Base-by-base conservation (phyloP, 1,140 invertebrate species). In the Pomacea maculata region DNA sequence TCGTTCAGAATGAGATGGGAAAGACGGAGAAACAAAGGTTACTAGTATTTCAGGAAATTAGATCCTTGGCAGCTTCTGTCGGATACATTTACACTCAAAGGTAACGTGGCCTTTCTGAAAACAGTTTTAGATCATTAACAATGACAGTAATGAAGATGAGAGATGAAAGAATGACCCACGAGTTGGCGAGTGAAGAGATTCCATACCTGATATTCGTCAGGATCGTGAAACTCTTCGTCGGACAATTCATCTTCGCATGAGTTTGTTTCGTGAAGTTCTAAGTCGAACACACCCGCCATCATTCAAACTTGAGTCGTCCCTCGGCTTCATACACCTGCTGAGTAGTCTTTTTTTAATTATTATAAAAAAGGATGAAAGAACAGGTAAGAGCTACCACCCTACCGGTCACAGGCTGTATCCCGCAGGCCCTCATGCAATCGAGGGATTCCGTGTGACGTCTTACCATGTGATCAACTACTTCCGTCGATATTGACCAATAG, bases 221-320 rank as follows among this genome's bases (percentile, higher is more conserved):
- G 82, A 61, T 79, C 80, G 19, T 81, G 80, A 81, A 77, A 87
- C 79, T 88, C 87, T 25, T 97, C 96, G 88, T 92, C 91, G 34
- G 91, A 92, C 52, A 87, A 83, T 57, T 96, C 95, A 70, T 95
- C 95, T 88, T 96, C 86, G 90, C 86, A 87, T 90, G 88, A 88
- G n/a, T 95, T 95, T 84, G 93, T 93, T 87, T 94, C 94, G 85
- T 95, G 95, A 87, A 97, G 92, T 92, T 98, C 96, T 89, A 98
- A 94, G 92, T 97, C 96, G 92, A 98, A 97, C 89, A 97, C 91
- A 63, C 78, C 78, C 63, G 75, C 75, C 75, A 77, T 77, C 75
- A 77, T 94, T 90, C 92, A 68, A 91, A 88, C 88, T 90, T 91
- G 54, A 45, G 68, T 78, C 80, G 82, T 78, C 79, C 71, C 81